phyloP scores from a whole-genome alignment of 1,140 invertebrate genomes.

The Drosophila tsacasi region DNA sequence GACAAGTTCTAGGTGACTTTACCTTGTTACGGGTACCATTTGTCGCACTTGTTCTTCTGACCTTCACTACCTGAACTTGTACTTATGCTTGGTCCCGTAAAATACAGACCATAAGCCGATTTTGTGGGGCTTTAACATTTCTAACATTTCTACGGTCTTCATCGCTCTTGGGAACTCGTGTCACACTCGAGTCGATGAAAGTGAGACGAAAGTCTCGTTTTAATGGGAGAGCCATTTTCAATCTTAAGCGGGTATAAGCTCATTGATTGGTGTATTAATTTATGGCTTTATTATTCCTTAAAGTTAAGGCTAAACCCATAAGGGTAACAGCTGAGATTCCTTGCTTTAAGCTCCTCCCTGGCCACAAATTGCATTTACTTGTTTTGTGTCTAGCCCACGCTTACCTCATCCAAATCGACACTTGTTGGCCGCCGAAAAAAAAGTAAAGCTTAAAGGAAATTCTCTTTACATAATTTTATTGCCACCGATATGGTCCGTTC shows the following conservation, averaged over 20 bases:
- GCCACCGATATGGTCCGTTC: conserved; percentile 56
- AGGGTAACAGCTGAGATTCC: background rate
- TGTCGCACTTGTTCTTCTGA: conserved; percentile 49
- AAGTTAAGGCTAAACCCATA: background rate
- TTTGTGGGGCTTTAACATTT: conserved; percentile 21
- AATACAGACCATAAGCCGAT: conserved; percentile 28
- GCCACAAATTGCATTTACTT: conserved; percentile 30
- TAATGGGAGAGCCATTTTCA: too few relatives aligned
- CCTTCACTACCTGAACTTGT: conserved; percentile 28
- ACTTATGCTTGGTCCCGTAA: background rate
- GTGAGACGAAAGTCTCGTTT: conserved; percentile 13
- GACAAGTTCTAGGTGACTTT: conserved; percentile 54
- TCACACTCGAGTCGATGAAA: conserved; percentile 14
- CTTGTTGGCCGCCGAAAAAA: conserved; percentile 51
- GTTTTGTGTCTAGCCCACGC: conserved; percentile 23
- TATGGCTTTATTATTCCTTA: background rate
- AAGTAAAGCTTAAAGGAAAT: background rate
- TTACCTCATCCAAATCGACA: conserved; percentile 23
- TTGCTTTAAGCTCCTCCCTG: background rate
- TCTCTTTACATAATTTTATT: conserved; percentile 75
- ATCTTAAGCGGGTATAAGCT: background rate
- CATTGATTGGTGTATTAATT: background rate
- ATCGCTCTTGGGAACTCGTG: conserved; percentile 19
- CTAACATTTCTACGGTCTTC: conserved; percentile 3
- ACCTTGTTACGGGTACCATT: conserved; percentile 27